Conservation (phyloP, 2,113 vertebrate species). For the Phalacrocorax aristotelis region DNA sequence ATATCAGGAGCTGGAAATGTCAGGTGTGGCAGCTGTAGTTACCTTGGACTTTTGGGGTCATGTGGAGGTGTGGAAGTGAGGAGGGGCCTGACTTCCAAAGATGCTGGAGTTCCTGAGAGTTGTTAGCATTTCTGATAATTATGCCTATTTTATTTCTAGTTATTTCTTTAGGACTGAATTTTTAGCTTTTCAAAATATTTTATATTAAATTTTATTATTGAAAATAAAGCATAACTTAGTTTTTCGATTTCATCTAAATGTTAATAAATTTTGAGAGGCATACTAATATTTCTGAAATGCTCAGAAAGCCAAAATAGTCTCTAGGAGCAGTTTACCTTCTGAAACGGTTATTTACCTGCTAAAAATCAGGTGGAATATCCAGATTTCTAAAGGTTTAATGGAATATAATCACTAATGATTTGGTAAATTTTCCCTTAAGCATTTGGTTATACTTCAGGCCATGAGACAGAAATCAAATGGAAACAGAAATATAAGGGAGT, state of each 20-base stretch:
- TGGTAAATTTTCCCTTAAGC: background rate
- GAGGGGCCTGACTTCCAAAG: background rate
- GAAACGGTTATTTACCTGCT: background rate
- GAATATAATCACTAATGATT: background rate
- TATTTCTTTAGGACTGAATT: background rate
- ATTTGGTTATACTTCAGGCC: background rate
- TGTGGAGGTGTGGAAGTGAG: background rate
- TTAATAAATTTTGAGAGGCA: background rate
- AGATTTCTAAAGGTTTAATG: background rate
- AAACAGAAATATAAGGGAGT: background rate
- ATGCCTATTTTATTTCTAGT: rapidly evolving
- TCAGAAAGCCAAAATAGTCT: background rate
- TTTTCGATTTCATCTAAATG: background rate
- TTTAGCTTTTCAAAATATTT: background rate
- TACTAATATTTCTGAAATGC: background rate
- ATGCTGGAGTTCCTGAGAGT: background rate
- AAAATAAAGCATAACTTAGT: background rate
- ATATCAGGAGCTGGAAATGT: background rate
- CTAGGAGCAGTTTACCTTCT: background rate
- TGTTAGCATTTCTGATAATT: background rate
- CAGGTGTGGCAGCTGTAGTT: background rate
- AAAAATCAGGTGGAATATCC: background rate
- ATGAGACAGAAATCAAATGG: background rate
- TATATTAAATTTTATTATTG: background rate
- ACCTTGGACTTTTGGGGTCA: background rate